A percentile compares a stretch with the other conserved stretches of the same genome.
Conservation (phyloP, 2,797 vertebrate species). For the Rhinella marina region DNA sequence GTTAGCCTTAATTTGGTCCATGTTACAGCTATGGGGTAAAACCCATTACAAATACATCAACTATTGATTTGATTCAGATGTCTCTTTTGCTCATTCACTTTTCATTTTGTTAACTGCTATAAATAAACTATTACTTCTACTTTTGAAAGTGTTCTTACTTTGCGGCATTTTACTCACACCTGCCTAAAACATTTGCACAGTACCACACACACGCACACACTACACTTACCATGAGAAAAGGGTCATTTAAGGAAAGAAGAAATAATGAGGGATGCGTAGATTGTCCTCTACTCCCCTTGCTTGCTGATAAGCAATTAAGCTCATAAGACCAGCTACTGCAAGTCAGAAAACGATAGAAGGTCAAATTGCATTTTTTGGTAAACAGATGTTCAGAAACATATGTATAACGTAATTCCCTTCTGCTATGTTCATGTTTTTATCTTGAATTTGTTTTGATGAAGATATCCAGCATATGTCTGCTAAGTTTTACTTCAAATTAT, state of each 20-base stretch:
- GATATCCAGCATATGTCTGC: not conserved
- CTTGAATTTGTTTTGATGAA: not conserved
- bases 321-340: not conserved
- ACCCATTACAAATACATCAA: too few species aligned
- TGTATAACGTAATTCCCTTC: not conserved
- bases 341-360: not conserved
- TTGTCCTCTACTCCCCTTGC: not conserved
- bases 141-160: too few species aligned
- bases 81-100: too few species aligned
- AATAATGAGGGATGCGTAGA: not conserved
- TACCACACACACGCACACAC: too few species aligned
- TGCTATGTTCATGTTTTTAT: not conserved
- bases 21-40: too few species aligned
- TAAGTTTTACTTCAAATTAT: not conserved
- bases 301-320: not conserved
- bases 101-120: too few species aligned
- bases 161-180: too few species aligned
- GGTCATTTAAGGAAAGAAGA: not conserved
- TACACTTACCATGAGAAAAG: not conserved
- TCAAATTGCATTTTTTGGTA: slow-evolving; percentile 4
- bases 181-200: too few species aligned
- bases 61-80: too few species aligned
- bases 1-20: too few species aligned
- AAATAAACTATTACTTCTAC: too few species aligned
- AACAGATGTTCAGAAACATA: slow-evolving; percentile 26